Evolutionary conservation across 2,888 invertebrate species (phyloP), one percentile per base, ranked within the genome.

Genomic region (Plebejus anna): DNA sequence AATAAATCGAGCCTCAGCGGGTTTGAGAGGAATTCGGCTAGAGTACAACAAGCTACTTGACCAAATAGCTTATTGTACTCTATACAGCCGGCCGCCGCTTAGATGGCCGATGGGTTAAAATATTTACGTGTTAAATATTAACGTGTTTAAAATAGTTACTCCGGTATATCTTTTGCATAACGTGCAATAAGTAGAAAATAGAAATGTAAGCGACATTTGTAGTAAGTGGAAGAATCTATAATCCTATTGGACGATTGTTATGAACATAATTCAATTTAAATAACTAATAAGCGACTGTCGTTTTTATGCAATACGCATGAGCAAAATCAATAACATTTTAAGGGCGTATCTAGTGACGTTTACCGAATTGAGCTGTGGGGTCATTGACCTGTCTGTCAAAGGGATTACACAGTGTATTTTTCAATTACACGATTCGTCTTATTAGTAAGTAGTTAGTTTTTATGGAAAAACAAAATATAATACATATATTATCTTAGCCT

Each of bases 181-280:
- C 55, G 4, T 55, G 55, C n/a, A 59, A 59, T 59, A 59, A 22
- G n/a, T 22, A 59, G n/a, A 7, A 59, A 22, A 22, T 22, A 59
- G 22, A 59, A 22, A 22, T 22, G 4, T 59, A 59, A 59, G 22
- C 22, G 22, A 59, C 59, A 7, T 59, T 59, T 59, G 59, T 59
- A 59, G 7, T 22, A 59, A 59, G 59, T 59, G 22, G 59, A 59
- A 59, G 7, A 59, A 13, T 59, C 59, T 22, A 59, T 59, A 59
- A 59, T 59, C 59, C 59, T 59, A 59, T 59, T 59, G 59, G 7
- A 59, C 59, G 2, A 59, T 59, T 59, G 59, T 59, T 22, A 59
- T 59, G 59, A 22, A 7, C 1, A 59, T 59, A 59, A 59, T 59
- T 59, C 59, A 59, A 59, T 59, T 59, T 59, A 22, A 22, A 22